Evolutionary conservation across 2,888 invertebrate species (phyloP), one percentile per base, ranked within the genome.

Genomic region (Disparrhopalites patrizii): DNA sequence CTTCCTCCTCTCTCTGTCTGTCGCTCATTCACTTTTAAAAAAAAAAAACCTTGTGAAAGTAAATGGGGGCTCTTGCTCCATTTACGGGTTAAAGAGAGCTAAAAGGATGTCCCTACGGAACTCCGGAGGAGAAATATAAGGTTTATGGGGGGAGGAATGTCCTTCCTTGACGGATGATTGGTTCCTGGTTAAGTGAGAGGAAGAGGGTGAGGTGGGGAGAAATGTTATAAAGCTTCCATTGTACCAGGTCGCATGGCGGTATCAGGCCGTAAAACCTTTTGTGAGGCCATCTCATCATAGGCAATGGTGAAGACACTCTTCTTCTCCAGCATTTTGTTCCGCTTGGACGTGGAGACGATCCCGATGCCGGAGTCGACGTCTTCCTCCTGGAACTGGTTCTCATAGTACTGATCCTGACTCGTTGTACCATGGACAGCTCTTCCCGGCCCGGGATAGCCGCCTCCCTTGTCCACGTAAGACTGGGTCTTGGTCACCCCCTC

Each of bases 251-350:
- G 25, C 5, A 89, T 87, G 76, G 87, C 87, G 78, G 89, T 91
- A 72, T 90, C 90, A 20, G 90, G 87, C 76, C 89, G 81, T 62
- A 92, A 81, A 47, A 71, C 64, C 77, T 90, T 89, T 76, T 88
- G 88, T 0, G 91, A 92, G 73, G 91, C 89, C 76, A 93, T 90
- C 77, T 93, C 93, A 77, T 90, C 91, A 77, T 93, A 94, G 0
- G 93, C 93, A 73, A 94, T 94, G 7, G 92, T 92, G 77, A 94
- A 94, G 30, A 94, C 88, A 78, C 93, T 93, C 78, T 93, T 93
- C 81, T 93, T 94, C 76, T 93, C 92, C 67, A 84, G 75, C 65
- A 83, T 78, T 69, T 82, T 81, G 70, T 82, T 83, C 43, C 75
- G 74, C 30, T 66, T 65, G 31, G 65, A 63, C 4, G 68, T 65